Base-by-base conservation (phyloP, 2,797 vertebrate species). In the Arctocebus calabarensis region DNA sequence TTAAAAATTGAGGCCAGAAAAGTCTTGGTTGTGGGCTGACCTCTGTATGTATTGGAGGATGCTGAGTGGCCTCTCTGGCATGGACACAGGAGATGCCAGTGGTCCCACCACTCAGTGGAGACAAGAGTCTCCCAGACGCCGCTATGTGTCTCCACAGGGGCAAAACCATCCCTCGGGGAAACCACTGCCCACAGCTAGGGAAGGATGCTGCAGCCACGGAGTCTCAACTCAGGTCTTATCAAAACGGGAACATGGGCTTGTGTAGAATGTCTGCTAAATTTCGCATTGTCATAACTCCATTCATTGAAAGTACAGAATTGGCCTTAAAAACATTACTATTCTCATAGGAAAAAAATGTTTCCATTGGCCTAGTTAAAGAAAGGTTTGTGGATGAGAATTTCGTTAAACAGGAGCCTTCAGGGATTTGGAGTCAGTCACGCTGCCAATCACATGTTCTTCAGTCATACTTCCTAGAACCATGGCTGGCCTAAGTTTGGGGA, bases 31-130 rank as follows among this genome's bases (percentile, higher is more conserved):
- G 37, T 4, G 14, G 17, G n/a, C 34, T 37, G 20, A 9, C 6
- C 40, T 19, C 48, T 52, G 48, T 5, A 27, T 7, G 9, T 2
- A 0, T 4, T n/a, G 43, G 2, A 16, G 13, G 57, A 12, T 25
- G 22, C 3, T 23, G 11, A 45, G 1, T 23, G 17, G 32, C 2
- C 19, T 19, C 27, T 4, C 37, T 37, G 37, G 34, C 13, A 1
- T 59, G 0, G 0, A 64, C 9, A 43, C 8, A 37, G 3, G 6
- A 10, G 11, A 16, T 3, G 32, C 5, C 2, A 23, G 27, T 3
- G 43, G 57, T 17, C 25, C 32, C 3, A 3, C 10, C 23, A 5
- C 43, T 27, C 5, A 2, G 0, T 0, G 19, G 11, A 57, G 52
- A 20, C 64, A 7, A 68, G 55, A 55, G 7, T 4, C 10, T 83